A percentile compares a stretch with the other conserved stretches of the same genome.
Conservation (phyloP, 2,888 invertebrate species). For the Drosophila prostipennis region DNA sequence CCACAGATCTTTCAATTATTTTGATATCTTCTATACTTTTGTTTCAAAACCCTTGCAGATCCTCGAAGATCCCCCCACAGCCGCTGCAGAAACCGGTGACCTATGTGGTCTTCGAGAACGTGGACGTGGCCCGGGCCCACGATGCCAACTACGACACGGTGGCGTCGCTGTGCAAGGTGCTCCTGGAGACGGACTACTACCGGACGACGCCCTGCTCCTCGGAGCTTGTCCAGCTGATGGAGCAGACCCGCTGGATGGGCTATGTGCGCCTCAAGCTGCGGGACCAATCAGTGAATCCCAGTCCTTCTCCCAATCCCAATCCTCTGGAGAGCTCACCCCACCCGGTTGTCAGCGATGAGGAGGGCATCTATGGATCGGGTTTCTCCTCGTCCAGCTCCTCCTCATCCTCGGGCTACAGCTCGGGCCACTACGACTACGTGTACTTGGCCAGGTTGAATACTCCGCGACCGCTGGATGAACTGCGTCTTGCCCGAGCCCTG, state of each 20-base stretch:
- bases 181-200: slow-evolving; percentile 85
- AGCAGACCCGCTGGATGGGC: slow-evolving; percentile 81
- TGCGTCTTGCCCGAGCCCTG: slow-evolving; percentile 56
- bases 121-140: slow-evolving; percentile 88
- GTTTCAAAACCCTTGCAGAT: not conserved
- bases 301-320: too few species aligned
- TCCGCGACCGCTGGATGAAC: slow-evolving; percentile 85
- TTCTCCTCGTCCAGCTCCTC: slow-evolving; percentile 51
- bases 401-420: slow-evolving; percentile 34
- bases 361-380: slow-evolving; percentile 65
- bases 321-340: not conserved
- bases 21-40: too few species aligned
- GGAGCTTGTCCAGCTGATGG: slow-evolving; percentile 71
- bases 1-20: too few species aligned
- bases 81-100: slow-evolving; percentile 87
- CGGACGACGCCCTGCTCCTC: slow-evolving; percentile 76
- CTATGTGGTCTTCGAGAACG: slow-evolving; percentile 89
- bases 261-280: slow-evolving; percentile 81
- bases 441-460: slow-evolving; percentile 87
- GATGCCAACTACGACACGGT: slow-evolving; percentile 85
- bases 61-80: slow-evolving; percentile 81
- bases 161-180: slow-evolving; percentile 87
- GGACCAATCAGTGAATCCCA: slow-evolving; percentile 48
- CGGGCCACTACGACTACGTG: slow-evolving; percentile 85
- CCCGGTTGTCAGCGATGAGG: slow-evolving; percentile 22